These are phyloP conservation scores for Proterorhinus semilunaris DNA, from an alignment of 2,113 vertebrate species.

Conservation along the genomic window DNA sequence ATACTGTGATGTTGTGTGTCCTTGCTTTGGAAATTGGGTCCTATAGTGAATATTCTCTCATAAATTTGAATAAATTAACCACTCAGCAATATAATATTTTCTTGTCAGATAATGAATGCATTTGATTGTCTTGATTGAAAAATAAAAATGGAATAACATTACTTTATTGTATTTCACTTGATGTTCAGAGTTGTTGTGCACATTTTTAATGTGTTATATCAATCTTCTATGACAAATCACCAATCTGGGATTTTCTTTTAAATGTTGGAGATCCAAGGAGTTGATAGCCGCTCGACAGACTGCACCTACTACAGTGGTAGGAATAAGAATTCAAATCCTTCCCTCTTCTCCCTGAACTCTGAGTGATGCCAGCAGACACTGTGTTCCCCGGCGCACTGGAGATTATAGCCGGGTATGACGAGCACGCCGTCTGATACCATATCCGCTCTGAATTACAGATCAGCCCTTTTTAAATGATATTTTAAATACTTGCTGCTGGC, in stretches of 20 bases:
- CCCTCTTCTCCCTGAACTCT: constrained; percentile 41
- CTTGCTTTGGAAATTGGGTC: too few species aligned
- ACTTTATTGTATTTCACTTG: background rate
- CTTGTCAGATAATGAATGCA: background rate
- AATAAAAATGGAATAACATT: too few species aligned
- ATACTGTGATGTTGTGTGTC: too few species aligned
- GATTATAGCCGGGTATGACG: constrained; percentile 74
- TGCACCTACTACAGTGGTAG: constrained; percentile 49
- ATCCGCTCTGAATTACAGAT: constrained; percentile 78
- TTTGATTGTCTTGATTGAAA: background rate
- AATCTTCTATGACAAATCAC: too few species aligned
- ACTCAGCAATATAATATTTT: background rate
- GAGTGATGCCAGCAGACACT: constrained; percentile 63
- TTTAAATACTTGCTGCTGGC: constrained; percentile 74
- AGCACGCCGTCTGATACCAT: constrained; percentile 73
- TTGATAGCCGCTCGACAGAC: constrained; percentile 14
- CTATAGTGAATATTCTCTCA: too few species aligned
- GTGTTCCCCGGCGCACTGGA: constrained; percentile 64
- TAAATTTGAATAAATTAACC: background rate
- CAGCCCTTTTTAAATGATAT: constrained; percentile 74
- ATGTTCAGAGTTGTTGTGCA: background rate
- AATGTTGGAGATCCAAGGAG: constrained; percentile 6
- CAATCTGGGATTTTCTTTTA: background rate
- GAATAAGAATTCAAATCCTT: constrained; percentile 44
- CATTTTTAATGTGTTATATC: background rate